phyloP scores from a whole-genome alignment of 2,113 vertebrate genomes.

The Sigmodon hispidus region DNA sequence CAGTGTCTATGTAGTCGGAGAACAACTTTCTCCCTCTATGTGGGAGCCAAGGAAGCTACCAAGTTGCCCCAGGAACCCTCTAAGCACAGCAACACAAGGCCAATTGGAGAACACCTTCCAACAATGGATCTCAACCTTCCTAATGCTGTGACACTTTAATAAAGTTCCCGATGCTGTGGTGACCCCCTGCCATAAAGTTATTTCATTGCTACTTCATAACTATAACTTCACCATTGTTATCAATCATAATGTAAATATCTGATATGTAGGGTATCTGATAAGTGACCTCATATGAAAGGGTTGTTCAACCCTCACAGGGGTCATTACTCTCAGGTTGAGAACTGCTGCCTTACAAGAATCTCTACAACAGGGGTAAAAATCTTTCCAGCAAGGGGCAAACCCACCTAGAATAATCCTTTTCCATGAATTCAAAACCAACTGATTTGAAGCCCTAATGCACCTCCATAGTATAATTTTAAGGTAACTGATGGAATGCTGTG shows the following conservation, averaged over 20 bases:
- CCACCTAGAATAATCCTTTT: background rate
- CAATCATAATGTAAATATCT: background rate
- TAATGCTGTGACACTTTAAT: background rate
- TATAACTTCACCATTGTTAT: background rate
- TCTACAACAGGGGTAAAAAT: background rate
- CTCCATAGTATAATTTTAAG: background rate
- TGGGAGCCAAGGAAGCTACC: background rate
- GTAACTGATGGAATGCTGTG: background rate
- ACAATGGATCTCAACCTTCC: background rate
- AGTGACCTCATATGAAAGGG: background rate
- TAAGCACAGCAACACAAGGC: background rate
- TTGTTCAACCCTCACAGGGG: background rate
- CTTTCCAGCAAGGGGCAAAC: background rate
- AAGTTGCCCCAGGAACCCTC: background rate
- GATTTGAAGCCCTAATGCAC: background rate
- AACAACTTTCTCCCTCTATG: background rate
- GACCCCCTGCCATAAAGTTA: background rate
- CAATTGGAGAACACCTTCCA: background rate
- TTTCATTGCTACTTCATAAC: background rate
- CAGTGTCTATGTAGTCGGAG: background rate
- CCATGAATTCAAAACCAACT: background rate
- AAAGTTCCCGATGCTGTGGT: background rate
- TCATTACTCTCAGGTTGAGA: background rate
- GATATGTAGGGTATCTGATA: background rate
- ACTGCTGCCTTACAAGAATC: background rate